These are phyloP conservation scores for Psittacus erithacus DNA, from an alignment of 2,113 vertebrate species.

Conservation along the genomic window DNA sequence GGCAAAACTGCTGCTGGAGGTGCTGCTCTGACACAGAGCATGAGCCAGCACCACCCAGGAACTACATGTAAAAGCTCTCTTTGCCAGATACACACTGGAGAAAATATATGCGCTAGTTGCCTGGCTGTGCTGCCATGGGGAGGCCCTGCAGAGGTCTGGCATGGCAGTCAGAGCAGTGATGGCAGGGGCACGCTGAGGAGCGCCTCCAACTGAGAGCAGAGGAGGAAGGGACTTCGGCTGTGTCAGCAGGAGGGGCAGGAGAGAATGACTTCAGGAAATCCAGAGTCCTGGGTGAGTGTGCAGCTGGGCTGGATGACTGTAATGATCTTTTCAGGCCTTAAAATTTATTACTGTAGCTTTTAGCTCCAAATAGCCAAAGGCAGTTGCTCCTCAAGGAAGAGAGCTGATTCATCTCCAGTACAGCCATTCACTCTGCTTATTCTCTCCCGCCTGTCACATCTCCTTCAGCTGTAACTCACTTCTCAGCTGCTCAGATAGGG, in stretches of 20 bases:
- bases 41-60: background rate
- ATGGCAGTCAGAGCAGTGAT: accelerated
- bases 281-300: background rate
- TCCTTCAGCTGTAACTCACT: constrained; percentile 58
- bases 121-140: accelerated
- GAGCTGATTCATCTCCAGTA: background rate
- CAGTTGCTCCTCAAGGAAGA: constrained; percentile 11
- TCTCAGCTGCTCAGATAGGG: background rate
- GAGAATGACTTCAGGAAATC: background rate
- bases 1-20: background rate
- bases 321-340: constrained; percentile 53
- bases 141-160: background rate
- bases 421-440: constrained; percentile 7
- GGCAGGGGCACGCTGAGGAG: background rate
- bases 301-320: constrained; percentile 17
- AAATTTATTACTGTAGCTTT: constrained; percentile 52
- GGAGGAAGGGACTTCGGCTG: background rate
- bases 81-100: background rate
- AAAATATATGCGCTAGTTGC: background rate
- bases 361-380: constrained; percentile 1
- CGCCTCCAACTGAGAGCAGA: background rate
- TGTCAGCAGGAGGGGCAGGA: background rate
- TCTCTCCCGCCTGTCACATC: constrained; percentile 21
- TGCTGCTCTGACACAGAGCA: background rate
- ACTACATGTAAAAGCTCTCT: background rate